Evolutionary conservation across 2,113 vertebrate species (phyloP).

Genomic region (Cariama cristata): DNA sequence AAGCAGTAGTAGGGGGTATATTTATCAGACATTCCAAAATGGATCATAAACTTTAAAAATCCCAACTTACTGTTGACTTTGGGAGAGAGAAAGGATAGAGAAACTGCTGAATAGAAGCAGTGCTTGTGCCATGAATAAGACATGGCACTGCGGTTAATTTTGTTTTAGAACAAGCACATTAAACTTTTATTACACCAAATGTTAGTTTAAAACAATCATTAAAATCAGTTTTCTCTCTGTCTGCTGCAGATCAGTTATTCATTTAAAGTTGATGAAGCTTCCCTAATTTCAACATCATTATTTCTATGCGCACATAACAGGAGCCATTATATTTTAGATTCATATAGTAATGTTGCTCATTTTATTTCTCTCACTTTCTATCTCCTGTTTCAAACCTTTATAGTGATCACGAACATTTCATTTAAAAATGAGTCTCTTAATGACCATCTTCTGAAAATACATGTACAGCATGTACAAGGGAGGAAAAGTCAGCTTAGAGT

Average conservation of each 20-base stretch:
- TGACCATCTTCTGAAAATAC: conserved; percentile 27
- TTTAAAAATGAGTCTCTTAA: conserved; percentile 42
- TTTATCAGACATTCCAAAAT: conserved; percentile 65
- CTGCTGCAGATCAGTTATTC: conserved; percentile 32
- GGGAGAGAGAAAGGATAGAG: conserved; percentile 6
- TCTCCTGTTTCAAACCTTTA: conserved; percentile 45
- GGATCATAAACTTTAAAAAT: conserved; percentile 59
- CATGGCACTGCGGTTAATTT: conserved; percentile 3
- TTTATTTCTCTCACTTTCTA: conserved; percentile 27
- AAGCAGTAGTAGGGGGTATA: conserved; percentile 5
- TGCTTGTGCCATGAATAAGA: not conserved
- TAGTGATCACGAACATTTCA: not conserved
- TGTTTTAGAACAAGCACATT: conserved; percentile 37
- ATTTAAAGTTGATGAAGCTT: conserved; percentile 63
- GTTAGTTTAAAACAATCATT: conserved; percentile 65
- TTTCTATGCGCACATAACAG: conserved; percentile 10
- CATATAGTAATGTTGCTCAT: not conserved
- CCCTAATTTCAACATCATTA: conserved; percentile 66
- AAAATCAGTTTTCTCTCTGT: conserved; percentile 57
- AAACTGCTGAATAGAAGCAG: not conserved
- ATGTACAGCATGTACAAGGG: not conserved
- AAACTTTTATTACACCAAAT: conserved; percentile 56
- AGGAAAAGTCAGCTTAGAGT: not conserved
- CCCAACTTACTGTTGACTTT: not conserved
- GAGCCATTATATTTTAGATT: conserved; percentile 51